A percentile compares a stretch with the other conserved stretches of the same genome.
phyloP scores from a whole-genome alignment of 2,888 invertebrate genomes.

The Brachycybe producta region DNA sequence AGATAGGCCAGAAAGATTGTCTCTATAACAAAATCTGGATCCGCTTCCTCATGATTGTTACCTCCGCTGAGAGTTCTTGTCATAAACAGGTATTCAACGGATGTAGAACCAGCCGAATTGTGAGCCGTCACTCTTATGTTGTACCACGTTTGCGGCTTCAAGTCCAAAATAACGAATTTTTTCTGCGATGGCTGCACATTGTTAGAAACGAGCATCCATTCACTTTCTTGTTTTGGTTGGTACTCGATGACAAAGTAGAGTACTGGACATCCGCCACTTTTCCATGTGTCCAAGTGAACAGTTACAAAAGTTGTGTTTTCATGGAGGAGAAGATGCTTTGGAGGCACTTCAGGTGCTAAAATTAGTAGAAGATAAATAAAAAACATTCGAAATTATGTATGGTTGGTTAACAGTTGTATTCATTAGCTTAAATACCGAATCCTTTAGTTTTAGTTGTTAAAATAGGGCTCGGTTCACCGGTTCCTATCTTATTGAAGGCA shows the following conservation, averaged over 20 bases:
- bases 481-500: conserved; percentile 57
- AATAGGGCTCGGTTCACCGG: conserved; percentile 29
- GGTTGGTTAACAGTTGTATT: background rate
- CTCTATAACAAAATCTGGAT: too few relatives aligned
- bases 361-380: background rate
- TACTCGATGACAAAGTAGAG: conserved; percentile 88
- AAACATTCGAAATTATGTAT: background rate
- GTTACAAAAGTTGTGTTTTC: conserved; percentile 44
- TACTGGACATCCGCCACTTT: conserved; percentile 90
- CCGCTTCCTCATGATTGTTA: conserved; percentile 3
- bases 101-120: conserved; percentile 18
- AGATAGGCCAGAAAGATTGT: too few relatives aligned
- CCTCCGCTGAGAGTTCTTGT: conserved; percentile 19
- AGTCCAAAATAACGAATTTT: conserved; percentile 67
- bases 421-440: conserved; percentile 26
- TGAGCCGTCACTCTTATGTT: conserved; percentile 61
- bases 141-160: conserved; percentile 90
- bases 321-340: conserved; percentile 11
- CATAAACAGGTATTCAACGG: conserved; percentile 17
- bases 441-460: conserved; percentile 33
- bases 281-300: conserved; percentile 82
- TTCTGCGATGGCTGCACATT: conserved; percentile 82
- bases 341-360: conserved; percentile 19
- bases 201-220: conserved; percentile 90
- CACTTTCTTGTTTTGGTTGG: conserved; percentile 49